Evolutionary conservation across 2,888 invertebrate species (phyloP), one percentile per base, ranked within the genome.

Genomic region (Lamellibrachia satsuma): DNA sequence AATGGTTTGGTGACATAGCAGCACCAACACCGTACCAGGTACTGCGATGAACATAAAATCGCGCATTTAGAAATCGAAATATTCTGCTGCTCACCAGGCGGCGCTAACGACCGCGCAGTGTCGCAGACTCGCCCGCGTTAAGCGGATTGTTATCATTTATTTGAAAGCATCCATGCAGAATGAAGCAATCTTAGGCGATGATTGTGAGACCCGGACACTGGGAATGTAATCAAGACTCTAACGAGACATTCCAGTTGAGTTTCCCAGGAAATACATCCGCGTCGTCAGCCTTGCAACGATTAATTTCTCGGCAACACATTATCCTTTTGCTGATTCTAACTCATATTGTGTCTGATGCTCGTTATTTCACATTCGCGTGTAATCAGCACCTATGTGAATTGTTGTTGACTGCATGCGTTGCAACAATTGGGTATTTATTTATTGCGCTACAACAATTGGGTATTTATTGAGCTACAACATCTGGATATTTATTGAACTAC

Each of bases 261-360:
- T 75, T 75, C 75, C 75, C 22, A 22, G 75, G 75, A 75, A 75
- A 75, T 75, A 75, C 75, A 75, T 75, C 75, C 75, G 75, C 75
- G n/a, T 75, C 75, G 22, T 22, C 75, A n/a, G 22, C 75, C 22
- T 22, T 75, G 22, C 75, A 75, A 75, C 75, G n/a, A 75, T 75
- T 75, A 75, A 75, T 75, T 75, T 75, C 75, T 75, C 75, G 75
- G 75, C 75, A 75, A 75, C 75, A 75, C 75, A 75, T 75, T 75
- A 75, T 75, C 22, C 75, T 75, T 75, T 75, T 75, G 75, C 75
- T 15, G 75, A 75, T 75, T 22, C 75, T n/a, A 75, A 22, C 75
- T 75, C 75, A 75, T 15, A 22, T 11, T 75, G 75, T 75, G 75
- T 75, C 75, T 15, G 15, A 15, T 6, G 75, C 75, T 75, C 75